Percentiles rank a stretch among this genome's conserved stretches.
phyloP scores from a whole-genome alignment of 2,888 invertebrate species.

The Pseudoips prasinana region DNA sequence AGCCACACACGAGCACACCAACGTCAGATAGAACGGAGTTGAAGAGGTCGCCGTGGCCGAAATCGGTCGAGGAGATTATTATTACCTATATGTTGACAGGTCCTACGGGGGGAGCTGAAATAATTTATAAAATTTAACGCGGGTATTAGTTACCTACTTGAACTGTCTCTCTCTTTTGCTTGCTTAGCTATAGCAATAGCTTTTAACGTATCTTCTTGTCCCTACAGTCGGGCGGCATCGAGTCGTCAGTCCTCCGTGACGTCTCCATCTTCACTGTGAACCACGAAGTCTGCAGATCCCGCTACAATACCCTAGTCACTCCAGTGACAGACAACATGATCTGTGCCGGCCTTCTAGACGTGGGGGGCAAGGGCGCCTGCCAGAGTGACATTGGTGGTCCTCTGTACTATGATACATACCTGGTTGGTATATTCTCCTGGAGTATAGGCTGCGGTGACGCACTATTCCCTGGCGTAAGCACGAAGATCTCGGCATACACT shows the following conservation, averaged over 20 bases:
- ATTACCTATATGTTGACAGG: no score
- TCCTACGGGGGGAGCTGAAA: no score
- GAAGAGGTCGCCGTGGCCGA: no score
- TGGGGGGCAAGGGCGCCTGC: constrained; percentile 46
- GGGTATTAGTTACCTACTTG: no score
- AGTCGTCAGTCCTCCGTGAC: constrained; percentile 37
- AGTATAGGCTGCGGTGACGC: constrained; percentile 62
- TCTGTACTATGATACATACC: constrained; percentile 47
- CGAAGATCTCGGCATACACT: constrained; percentile 48
- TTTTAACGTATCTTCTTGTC: no score
- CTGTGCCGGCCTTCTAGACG: constrained; percentile 48
- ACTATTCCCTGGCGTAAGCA: constrained; percentile 65
- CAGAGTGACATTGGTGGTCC: constrained; percentile 62
- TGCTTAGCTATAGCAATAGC: no score
- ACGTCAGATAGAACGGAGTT: no score
- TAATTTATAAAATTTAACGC: no score
- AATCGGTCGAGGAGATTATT: no score
- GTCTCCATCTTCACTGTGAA: constrained; percentile 50
- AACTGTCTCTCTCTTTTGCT: no score
- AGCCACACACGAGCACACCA: no score
- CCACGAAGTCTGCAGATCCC: constrained; percentile 36
- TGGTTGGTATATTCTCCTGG: constrained; percentile 67
- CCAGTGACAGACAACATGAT: constrained; percentile 54
- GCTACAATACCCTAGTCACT: constrained; percentile 38
- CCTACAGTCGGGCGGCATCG: constrained; percentile 34